These are phyloP conservation scores for Epinephelus moara DNA, from an alignment of 2,113 vertebrate species.

Conservation along the genomic window DNA sequence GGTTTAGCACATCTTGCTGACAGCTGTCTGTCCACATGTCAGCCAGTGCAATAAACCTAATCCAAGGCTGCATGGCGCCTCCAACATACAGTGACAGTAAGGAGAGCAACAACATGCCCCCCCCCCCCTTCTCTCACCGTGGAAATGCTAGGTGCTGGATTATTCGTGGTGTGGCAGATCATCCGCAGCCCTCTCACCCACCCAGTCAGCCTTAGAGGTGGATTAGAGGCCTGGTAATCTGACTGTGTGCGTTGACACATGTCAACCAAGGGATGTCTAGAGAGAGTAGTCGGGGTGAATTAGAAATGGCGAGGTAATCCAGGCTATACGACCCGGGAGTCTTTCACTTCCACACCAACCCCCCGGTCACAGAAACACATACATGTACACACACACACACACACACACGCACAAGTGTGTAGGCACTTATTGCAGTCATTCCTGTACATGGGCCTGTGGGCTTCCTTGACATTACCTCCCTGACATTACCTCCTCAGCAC, in stretches of 20 bases:
- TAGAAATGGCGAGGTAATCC: slow-evolving; percentile 61
- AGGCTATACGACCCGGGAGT: slow-evolving; percentile 20
- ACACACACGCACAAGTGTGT: neutral
- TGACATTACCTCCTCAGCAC: slow-evolving; percentile 66
- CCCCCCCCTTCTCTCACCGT: neutral
- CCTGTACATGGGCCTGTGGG: slow-evolving; percentile 49
- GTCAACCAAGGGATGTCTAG: slow-evolving; percentile 69
- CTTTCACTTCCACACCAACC: slow-evolving; percentile 12
- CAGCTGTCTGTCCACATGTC: slow-evolving; percentile 77
- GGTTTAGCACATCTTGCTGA: slow-evolving; percentile 53
- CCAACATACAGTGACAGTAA: slow-evolving; percentile 61
- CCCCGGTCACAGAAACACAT: neutral
- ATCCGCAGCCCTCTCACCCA: slow-evolving; percentile 69
- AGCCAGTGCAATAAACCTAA: slow-evolving; percentile 72
- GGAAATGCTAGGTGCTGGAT: slow-evolving; percentile 70
- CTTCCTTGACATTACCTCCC: slow-evolving; percentile 74
- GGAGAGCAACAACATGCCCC: slow-evolving; percentile 45
- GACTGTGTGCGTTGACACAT: slow-evolving; percentile 74
- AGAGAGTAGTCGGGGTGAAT: slow-evolving; percentile 53
- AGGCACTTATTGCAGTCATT: slow-evolving; percentile 18
- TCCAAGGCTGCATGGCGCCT: slow-evolving; percentile 68
- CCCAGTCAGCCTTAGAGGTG: slow-evolving; percentile 62
- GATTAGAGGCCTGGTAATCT: slow-evolving; percentile 80
- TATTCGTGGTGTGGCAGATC: slow-evolving; percentile 73
- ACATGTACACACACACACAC: neutral